A percentile compares a stretch with the other conserved stretches of the same genome.
These are phyloP conservation scores for Catostylus mosaicus DNA, from an alignment of 30 jellyfish, hydroid and myxozoan genomes.

Conservation along the genomic window DNA sequence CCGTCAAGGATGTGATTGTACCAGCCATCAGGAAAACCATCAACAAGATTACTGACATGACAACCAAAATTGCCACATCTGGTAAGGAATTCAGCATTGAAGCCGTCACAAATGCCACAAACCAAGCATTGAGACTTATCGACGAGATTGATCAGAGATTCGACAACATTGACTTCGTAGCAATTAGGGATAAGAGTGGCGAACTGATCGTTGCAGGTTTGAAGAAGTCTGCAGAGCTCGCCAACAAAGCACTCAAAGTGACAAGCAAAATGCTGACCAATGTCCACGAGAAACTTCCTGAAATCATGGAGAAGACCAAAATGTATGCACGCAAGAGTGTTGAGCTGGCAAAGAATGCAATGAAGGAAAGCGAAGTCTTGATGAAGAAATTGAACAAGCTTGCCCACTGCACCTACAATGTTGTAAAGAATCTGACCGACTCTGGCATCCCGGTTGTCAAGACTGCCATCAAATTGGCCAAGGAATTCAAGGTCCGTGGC, in stretches of 20 bases:
- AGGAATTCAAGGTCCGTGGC: conserved; percentile 93
- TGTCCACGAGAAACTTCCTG: conserved; percentile 66
- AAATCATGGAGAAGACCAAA: conserved; percentile 41
- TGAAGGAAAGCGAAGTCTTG: conserved; percentile 38
- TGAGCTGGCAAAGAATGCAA: conserved; percentile 32
- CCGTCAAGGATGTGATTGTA: conserved; percentile 37
- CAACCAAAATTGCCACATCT: conserved; percentile 32
- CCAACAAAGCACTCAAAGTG: conserved; percentile 58
- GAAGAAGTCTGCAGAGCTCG: conserved; percentile 68
- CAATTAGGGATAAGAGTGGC: conserved; percentile 69
- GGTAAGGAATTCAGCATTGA: conserved; percentile 46
- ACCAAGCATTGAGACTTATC: conserved; percentile 45
- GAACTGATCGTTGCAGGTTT: conserved; percentile 53
- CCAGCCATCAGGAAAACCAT: conserved; percentile 50
- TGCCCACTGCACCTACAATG: conserved; percentile 39
- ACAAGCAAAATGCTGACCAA: conserved; percentile 45
- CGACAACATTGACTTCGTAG: conserved; percentile 79
- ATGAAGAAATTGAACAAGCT: conserved; percentile 46
- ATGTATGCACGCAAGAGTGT: conserved; percentile 53
- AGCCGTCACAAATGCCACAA: conserved; percentile 35
- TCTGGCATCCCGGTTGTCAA: conserved; percentile 91
- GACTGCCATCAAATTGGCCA: conserved; percentile 86
- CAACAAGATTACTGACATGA: conserved; percentile 22
- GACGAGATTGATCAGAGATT: conserved; percentile 71
- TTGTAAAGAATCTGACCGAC: conserved; percentile 88